Conservation (phyloP, 2,113 vertebrate species). For the Limnothrissa miodon region DNA sequence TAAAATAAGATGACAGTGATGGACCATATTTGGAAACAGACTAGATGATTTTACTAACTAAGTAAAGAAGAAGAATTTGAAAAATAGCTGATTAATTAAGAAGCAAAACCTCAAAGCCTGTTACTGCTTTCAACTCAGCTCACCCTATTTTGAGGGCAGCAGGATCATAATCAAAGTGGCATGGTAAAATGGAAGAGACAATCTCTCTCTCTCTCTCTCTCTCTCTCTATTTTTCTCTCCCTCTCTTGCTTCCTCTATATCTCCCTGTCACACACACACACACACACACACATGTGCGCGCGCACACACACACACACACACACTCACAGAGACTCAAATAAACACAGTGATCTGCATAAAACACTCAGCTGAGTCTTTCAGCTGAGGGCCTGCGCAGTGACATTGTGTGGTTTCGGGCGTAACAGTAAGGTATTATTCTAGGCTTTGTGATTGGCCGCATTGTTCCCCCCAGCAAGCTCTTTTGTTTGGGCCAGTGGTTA, state of each 20-base stretch:
- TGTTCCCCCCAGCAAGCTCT: conserved; percentile 40
- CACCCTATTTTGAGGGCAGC: not conserved
- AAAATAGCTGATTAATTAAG: conserved; percentile 6
- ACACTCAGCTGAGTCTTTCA: conserved; percentile 1
- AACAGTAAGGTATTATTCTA: conserved; percentile 49
- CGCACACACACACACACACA: not conserved
- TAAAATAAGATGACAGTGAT: not conserved
- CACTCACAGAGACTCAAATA: conserved; percentile 16
- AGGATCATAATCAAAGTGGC: conserved; percentile 7
- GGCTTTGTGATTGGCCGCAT: conserved; percentile 47
- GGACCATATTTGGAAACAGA: not conserved
- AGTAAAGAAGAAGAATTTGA: not conserved
- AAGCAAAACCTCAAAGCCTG: not conserved
- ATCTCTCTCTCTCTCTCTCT: not conserved
- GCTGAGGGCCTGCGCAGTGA: not conserved
- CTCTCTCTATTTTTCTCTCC: too few species aligned
- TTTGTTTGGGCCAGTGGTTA: conserved; percentile 41
- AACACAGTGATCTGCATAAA: conserved; percentile 19
- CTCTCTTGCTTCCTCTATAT: not conserved
- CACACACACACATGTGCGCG: not conserved
- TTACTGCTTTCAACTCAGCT: conserved; percentile 9
- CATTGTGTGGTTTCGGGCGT: conserved; percentile 41
- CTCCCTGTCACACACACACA: not conserved
- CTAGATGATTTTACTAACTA: not conserved
- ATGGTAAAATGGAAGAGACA: not conserved